Evolutionary conservation across 2,113 vertebrate species (phyloP).

Genomic region (Lanius ludovicianus): DNA sequence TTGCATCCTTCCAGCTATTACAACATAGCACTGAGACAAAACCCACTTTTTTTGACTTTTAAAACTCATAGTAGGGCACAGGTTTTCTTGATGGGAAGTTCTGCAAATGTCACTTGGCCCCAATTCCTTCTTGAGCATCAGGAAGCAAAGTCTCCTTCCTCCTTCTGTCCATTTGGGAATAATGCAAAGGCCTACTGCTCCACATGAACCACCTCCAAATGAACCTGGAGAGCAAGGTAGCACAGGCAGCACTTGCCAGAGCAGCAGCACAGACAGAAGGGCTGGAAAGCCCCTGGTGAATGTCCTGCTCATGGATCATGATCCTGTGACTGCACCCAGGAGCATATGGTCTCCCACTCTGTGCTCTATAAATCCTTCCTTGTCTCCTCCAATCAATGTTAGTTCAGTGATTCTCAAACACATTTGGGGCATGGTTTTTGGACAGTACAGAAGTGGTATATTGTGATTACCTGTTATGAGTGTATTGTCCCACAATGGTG

Average conservation of each 20-base stretch:
- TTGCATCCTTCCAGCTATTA: not conserved
- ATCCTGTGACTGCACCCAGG: accelerated
- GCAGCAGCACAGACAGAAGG: not conserved
- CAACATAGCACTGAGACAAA: not conserved
- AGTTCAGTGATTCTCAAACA: not conserved
- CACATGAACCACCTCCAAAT: not conserved
- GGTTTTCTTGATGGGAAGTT: not conserved
- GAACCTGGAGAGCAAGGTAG: not conserved
- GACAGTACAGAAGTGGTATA: not conserved
- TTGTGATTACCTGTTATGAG: not conserved
- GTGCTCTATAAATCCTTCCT: not conserved
- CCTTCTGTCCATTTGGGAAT: not conserved
- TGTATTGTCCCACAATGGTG: not conserved
- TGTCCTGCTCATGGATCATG: not conserved
- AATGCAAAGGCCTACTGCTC: not conserved
- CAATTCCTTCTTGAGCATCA: not conserved
- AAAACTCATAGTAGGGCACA: not conserved
- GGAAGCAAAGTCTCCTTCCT: not conserved
- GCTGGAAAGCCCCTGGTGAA: not conserved
- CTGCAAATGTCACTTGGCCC: not conserved
- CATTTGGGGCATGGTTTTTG: accelerated
- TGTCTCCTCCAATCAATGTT: not conserved
- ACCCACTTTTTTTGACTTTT: not conserved
- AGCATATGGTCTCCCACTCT: not conserved
- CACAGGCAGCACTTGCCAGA: not conserved